Evolutionary conservation across 2,797 vertebrate genomes (phyloP).

Genomic region (Falco berigora): DNA sequence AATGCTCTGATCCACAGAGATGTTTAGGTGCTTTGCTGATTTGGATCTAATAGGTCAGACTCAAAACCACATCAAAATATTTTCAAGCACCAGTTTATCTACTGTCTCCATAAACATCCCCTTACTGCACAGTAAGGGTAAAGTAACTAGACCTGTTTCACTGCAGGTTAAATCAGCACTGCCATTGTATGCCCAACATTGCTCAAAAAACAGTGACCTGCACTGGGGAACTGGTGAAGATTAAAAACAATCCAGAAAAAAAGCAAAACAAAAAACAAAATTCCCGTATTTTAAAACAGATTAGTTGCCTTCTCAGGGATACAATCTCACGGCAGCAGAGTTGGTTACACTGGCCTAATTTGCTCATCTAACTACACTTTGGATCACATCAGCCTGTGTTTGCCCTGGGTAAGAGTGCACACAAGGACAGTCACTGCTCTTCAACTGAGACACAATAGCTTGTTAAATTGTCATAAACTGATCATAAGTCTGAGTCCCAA

Average conservation of each 20-base stretch:
- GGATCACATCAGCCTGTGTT: background rate
- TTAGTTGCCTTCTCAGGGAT: background rate
- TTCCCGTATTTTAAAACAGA: background rate
- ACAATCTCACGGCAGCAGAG: background rate
- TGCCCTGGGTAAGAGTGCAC: conserved; percentile 52
- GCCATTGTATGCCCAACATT: background rate
- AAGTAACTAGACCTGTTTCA: background rate
- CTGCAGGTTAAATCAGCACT: background rate
- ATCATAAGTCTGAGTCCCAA: conserved; percentile 58
- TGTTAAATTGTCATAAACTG: conserved; percentile 62
- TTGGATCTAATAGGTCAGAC: background rate
- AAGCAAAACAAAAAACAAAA: background rate
- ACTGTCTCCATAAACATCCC: background rate
- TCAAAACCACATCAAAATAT: background rate
- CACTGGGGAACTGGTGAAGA: background rate
- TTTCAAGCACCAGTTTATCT: background rate
- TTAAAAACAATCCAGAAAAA: background rate
- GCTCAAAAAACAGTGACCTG: background rate
- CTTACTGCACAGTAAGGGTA: background rate
- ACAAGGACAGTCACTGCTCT: conserved; percentile 52
- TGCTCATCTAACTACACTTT: background rate
- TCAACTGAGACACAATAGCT: conserved; percentile 62
- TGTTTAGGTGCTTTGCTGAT: background rate
- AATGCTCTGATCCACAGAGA: background rate
- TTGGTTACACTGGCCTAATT: background rate